Percentiles rank a stretch among this genome's conserved stretches.
Conservation (phyloP, 2,797 vertebrate species). For the Pristis pectinata region DNA sequence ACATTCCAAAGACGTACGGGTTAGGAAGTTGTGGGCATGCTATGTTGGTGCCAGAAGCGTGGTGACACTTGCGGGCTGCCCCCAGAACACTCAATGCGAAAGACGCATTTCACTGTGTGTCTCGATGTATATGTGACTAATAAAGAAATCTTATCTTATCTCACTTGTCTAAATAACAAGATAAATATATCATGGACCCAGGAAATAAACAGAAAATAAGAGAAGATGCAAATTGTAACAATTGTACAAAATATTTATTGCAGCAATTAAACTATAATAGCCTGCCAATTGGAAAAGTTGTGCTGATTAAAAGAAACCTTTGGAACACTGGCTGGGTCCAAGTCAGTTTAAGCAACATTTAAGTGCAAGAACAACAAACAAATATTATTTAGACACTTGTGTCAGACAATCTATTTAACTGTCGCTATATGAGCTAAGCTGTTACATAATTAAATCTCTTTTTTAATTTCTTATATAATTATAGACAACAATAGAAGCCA, state of each 20-base stretch:
- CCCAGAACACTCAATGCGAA: too few species aligned
- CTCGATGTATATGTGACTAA: too few species aligned
- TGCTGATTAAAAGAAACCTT: not conserved
- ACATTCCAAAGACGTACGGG: too few species aligned
- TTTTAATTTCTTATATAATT: not conserved
- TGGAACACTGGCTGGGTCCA: not conserved
- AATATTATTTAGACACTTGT: not conserved
- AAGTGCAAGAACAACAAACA: not conserved
- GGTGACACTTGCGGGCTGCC: too few species aligned
- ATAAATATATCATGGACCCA: not conserved
- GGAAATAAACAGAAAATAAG: not conserved
- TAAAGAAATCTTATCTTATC: too few species aligned
- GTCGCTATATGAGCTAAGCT: not conserved
- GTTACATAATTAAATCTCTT: not conserved
- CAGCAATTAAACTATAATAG: not conserved
- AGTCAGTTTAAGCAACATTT: not conserved
- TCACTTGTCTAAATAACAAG: not conserved
- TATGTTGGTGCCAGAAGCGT: too few species aligned
- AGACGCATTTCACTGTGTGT: too few species aligned
- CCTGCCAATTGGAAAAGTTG: not conserved
- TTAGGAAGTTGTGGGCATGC: too few species aligned
- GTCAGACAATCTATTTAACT: not conserved
- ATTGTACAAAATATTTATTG: not conserved
- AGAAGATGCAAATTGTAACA: not conserved
- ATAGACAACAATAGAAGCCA: not conserved